Percentiles rank a stretch among this genome's conserved stretches.
phyloP scores from a whole-genome alignment of 2,888 invertebrate genomes.

The Morpho helenor region DNA sequence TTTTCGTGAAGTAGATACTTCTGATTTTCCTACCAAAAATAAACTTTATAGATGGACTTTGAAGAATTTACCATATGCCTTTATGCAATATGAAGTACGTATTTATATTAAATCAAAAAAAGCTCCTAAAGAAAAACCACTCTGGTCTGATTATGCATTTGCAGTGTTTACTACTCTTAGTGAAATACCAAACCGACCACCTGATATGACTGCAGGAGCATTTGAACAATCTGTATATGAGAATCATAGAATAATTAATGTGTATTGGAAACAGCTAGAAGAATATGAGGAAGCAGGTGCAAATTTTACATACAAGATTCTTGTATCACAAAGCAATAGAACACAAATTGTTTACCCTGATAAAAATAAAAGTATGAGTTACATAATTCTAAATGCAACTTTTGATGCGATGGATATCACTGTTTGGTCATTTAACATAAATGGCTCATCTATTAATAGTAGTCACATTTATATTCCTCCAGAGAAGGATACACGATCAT shows the following conservation, averaged over 20 bases:
- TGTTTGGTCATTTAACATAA: slow-evolving; percentile 81
- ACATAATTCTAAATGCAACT: slow-evolving; percentile 79
- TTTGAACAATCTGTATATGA: slow-evolving; percentile 81
- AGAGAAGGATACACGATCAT: slow-evolving; percentile 58
- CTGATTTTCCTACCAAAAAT: slow-evolving; percentile 49
- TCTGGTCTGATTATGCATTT: slow-evolving; percentile 85
- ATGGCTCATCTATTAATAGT: slow-evolving; percentile 77
- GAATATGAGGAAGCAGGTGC: slow-evolving; percentile 85
- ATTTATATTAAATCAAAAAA: slow-evolving; percentile 81
- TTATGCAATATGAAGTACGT: slow-evolving; percentile 85
- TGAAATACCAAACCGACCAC: slow-evolving; percentile 82
- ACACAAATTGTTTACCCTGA: slow-evolving; percentile 59
- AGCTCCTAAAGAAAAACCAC: slow-evolving; percentile 69
- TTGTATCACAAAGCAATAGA: slow-evolving; percentile 49
- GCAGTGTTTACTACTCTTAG: slow-evolving; percentile 80
- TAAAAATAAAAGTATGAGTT: slow-evolving; percentile 78
- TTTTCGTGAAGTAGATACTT: slow-evolving; percentile 61
- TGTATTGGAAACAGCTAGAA: slow-evolving; percentile 90
- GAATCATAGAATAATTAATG: slow-evolving; percentile 79
- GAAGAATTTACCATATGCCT: slow-evolving; percentile 80
- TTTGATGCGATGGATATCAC: slow-evolving; percentile 65
- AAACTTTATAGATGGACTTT: slow-evolving; percentile 65
- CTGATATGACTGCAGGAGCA: slow-evolving; percentile 85
- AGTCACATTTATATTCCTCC: slow-evolving; percentile 82
- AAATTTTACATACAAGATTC: slow-evolving; percentile 85